phyloP scores from a whole-genome alignment of 2,113 vertebrate species.

The Pterophyllum scalare region DNA sequence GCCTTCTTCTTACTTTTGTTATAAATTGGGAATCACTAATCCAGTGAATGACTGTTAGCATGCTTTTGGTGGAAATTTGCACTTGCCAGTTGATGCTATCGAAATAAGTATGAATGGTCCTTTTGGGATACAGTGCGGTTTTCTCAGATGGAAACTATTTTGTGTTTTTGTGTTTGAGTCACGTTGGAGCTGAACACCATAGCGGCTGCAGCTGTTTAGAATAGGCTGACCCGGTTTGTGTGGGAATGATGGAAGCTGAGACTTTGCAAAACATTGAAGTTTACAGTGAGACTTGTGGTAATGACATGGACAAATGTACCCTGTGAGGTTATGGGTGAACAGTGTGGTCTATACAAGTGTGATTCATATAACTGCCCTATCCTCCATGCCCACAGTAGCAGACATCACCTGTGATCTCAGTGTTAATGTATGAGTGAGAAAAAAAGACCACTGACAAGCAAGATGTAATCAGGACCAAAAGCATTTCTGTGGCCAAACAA shows the following conservation, averaged over 20 bases:
- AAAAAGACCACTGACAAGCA: not conserved
- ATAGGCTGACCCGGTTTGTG: conserved; percentile 28
- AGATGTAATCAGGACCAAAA: not conserved
- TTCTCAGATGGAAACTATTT: conserved; percentile 26
- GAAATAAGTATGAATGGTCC: not conserved
- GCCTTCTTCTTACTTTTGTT: not conserved
- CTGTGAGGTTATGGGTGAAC: not conserved
- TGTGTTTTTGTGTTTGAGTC: conserved; percentile 37
- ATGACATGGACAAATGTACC: conserved; percentile 19
- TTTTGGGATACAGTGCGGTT: not conserved
- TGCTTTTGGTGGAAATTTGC: not conserved
- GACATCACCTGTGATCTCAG: not conserved
- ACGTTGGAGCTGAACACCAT: not conserved
- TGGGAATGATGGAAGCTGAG: conserved; percentile 28
- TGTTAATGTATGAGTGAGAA: not conserved
- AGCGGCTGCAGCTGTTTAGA: conserved; percentile 7
- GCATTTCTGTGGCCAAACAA: not conserved
- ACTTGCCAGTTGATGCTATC: not conserved
- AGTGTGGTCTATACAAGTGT: not conserved
- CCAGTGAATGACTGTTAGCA: too few relatives aligned
- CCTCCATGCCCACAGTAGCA: not conserved
- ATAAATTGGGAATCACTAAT: not conserved
- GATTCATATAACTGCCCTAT: not conserved
- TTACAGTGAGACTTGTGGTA: conserved; percentile 23
- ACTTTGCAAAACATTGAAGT: conserved; percentile 33